These are phyloP conservation scores for Hoplostethus mediterraneus DNA, from an alignment of 2,797 vertebrate genomes.

Conservation along the genomic window DNA sequence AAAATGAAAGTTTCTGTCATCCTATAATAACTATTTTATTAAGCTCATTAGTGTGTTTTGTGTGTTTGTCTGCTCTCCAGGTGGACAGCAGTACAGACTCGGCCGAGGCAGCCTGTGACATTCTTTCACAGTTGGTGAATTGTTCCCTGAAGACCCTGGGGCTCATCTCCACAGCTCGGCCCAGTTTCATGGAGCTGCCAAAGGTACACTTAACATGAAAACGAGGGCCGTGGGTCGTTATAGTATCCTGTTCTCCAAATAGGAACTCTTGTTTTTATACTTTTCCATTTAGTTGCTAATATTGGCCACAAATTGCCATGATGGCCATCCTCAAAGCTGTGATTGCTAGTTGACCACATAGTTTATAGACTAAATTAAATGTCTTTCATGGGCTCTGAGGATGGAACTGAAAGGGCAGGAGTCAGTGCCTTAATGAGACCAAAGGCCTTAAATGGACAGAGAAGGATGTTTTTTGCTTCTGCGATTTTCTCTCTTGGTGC, in stretches of 20 bases:
- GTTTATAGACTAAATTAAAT: slow-evolving; percentile 10
- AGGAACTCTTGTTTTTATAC: neutral
- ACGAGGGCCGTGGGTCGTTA: neutral
- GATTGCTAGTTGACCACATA: neutral
- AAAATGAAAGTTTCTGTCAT: neutral
- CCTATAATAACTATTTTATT: neutral
- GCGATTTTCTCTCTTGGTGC: slow-evolving; percentile 15
- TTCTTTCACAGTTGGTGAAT: slow-evolving; percentile 97
- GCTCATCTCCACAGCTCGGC: slow-evolving; percentile 97
- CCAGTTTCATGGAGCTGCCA: slow-evolving; percentile 99
- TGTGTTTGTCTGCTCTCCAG: slow-evolving; percentile 75
- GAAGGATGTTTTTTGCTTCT: slow-evolving; percentile 5
- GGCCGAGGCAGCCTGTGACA: slow-evolving; percentile 97
- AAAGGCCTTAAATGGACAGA: neutral
- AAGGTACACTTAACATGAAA: slow-evolving; percentile 87
- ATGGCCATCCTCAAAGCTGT: neutral
- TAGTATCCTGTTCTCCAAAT: slow-evolving; percentile 3
- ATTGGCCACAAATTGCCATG: neutral
- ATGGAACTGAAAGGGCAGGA: slow-evolving; percentile 15
- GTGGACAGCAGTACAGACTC: slow-evolving; percentile 99
- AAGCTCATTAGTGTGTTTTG: neutral
- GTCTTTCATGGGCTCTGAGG: slow-evolving; percentile 6
- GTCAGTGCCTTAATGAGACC: slow-evolving; percentile 7
- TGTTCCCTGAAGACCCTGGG: slow-evolving; percentile 98
- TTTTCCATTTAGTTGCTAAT: neutral